These are phyloP conservation scores for Pteropus rufus DNA, from an alignment of 2,797 vertebrate genomes.

Conservation along the genomic window DNA sequence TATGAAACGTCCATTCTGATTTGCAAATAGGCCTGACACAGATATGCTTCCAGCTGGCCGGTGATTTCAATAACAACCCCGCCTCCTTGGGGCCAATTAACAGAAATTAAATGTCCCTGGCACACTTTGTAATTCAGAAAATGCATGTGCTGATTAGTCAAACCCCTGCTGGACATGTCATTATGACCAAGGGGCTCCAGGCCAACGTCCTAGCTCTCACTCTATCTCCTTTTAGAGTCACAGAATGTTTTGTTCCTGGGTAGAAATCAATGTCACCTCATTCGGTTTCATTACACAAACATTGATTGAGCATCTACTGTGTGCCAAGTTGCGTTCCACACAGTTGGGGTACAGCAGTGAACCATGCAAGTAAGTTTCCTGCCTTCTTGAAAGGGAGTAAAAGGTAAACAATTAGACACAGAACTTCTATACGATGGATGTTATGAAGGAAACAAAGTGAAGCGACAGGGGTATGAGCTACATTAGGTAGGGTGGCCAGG, in stretches of 20 bases:
- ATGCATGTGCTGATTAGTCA: background rate
- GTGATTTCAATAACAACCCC: conserved; percentile 32
- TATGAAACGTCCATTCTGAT: conserved; percentile 26
- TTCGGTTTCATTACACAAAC: background rate
- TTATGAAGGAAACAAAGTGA: background rate
- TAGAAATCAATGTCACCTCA: background rate
- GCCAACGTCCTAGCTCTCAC: background rate
- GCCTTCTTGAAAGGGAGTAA: background rate
- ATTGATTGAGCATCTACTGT: background rate
- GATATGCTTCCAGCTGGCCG: conserved; percentile 41
- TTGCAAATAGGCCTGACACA: conserved; percentile 10
- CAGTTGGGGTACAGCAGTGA: background rate
- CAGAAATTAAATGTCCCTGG: conserved; percentile 59
- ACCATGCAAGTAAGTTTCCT: background rate
- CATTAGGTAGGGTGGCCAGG: background rate
- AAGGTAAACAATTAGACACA: background rate
- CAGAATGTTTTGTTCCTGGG: background rate
- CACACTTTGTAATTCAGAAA: conserved; percentile 47
- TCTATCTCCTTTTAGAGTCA: background rate
- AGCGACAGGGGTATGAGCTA: background rate
- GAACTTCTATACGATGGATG: background rate
- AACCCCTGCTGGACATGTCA: background rate
- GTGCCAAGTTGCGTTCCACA: background rate
- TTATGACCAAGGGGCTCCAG: background rate
- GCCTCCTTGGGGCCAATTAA: conserved; percentile 54